These are phyloP conservation scores for Scaptomyza flava DNA, from an alignment of 2,888 invertebrate species.

Conservation along the genomic window DNA sequence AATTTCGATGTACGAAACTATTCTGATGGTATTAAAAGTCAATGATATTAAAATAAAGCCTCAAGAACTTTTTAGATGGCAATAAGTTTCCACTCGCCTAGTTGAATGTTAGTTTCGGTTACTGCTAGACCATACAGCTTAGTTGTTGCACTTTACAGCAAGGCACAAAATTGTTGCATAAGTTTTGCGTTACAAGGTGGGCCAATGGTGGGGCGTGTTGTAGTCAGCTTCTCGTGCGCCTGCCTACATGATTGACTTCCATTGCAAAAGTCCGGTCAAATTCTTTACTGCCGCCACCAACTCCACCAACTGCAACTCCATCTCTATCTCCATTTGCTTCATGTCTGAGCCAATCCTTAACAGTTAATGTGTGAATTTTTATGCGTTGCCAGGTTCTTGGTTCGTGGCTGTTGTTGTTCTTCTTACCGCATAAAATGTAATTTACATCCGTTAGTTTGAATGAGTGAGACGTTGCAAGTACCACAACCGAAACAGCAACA, in stretches of 20 bases:
- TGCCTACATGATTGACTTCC: conserved; percentile 66
- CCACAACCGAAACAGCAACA: conserved; percentile 12
- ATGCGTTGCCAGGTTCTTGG: conserved; percentile 76
- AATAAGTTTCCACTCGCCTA: too few relatives aligned
- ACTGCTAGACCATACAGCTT: conserved; percentile 14
- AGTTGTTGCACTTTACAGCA: conserved; percentile 73
- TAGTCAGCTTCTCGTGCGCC: background rate
- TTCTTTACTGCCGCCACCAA: conserved; percentile 27
- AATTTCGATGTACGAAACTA: background rate
- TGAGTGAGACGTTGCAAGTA: conserved; percentile 48
- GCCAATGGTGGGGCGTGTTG: conserved; percentile 12
- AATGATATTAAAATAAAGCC: too few relatives aligned
- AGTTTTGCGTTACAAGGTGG: conserved; percentile 69
- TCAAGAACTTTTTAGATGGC: too few relatives aligned
- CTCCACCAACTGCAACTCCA: conserved; percentile 2
- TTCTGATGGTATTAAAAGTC: background rate
- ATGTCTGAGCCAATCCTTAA: conserved; percentile 63
- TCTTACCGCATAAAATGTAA: conserved; percentile 77
- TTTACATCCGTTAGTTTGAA: conserved; percentile 76
- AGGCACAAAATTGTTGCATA: conserved; percentile 74
- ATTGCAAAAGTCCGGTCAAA: conserved; percentile 52
- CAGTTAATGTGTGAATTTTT: conserved; percentile 80
- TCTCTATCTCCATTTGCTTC: background rate
- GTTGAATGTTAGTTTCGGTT: too few relatives aligned
- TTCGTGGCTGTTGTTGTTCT: conserved; percentile 56